Base-by-base conservation (phyloP, 2,797 vertebrate species). In the Naso thynnoides region DNA sequence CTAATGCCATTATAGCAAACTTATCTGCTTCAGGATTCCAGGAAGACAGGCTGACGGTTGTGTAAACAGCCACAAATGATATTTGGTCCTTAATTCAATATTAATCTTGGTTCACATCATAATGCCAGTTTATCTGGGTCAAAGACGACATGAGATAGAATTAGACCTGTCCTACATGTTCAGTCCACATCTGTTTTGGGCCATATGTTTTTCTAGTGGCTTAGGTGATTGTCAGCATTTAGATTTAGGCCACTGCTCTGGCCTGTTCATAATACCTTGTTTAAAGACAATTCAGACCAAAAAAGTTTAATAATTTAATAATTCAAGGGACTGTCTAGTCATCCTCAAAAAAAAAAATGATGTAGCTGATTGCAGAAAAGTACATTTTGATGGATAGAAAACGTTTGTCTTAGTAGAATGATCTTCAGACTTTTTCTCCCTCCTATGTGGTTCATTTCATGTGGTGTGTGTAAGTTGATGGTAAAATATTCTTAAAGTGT, bases 1-100 rank as follows among this genome's bases (percentile, higher is more conserved):
- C 79, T 94, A 90, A 94, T 93, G 84, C 89, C 88, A 88, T 94
- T 94, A 86, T 85, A 81, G 87, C 83, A 86, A 91, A 90, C 62
- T 67, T 85, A 86, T 91, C 86, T 68, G 66, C 84, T 29, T 67
- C 70, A 26, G 79, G 78, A 75, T 92, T 93, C 87, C 86, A 89
- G 72, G 85, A 86, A 92, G 87, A 88, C 77, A 13, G 75, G 65
- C 70, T 64, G 78, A 67, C 44, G 71, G 74, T 48, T 69, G 39
- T 87, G 81, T 93, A 92, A 93, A 94, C 88, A 88, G 48, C 69
- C 63, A 24, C 78, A 84, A 79, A 91, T 89, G 53, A 90, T 91
- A 85, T 79, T 79, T 78, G 19, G 60, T 39, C 76, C 72, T 50
- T 83, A 88, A 91, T 91, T 91, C 41, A 87, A 89, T 90, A 89